Evolutionary conservation across 2,113 vertebrate species (phyloP).

Genomic region (Psilopsiagon aymara): DNA sequence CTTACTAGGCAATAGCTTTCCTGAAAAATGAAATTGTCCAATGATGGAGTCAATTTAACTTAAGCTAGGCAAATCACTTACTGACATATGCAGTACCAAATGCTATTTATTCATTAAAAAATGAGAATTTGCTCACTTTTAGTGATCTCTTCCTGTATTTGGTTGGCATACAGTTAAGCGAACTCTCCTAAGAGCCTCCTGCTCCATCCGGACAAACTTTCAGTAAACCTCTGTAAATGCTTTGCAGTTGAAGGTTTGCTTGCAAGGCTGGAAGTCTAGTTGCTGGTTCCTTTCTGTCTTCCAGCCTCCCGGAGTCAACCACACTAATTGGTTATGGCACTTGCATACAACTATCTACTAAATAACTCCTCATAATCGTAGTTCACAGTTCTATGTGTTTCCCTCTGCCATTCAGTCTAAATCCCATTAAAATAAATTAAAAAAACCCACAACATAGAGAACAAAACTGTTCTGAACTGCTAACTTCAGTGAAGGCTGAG

Average conservation of each 20-base stretch:
- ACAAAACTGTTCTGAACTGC: background rate
- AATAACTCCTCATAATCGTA: background rate
- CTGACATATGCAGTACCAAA: background rate
- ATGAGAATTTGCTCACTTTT: background rate
- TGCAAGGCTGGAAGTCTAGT: background rate
- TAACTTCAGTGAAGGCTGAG: background rate
- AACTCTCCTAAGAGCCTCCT: background rate
- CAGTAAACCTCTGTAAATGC: background rate
- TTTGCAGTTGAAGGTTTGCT: background rate
- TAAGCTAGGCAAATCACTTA: background rate
- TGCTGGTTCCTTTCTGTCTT: background rate
- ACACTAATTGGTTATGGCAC: background rate
- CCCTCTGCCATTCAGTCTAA: background rate
- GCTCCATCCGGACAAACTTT: background rate
- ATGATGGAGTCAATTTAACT: background rate
- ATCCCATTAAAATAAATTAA: background rate
- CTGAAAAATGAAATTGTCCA: background rate
- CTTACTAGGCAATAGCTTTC: background rate
- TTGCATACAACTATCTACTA: background rate
- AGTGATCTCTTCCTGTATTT: background rate
- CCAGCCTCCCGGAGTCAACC: background rate
- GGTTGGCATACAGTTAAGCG: background rate
- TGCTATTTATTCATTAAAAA: background rate
- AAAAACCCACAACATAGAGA: background rate
- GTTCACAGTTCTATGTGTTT: background rate